Base-by-base conservation (phyloP, 1,140 invertebrate genomes). In the Pseudomyrmex cubaensis region DNA sequence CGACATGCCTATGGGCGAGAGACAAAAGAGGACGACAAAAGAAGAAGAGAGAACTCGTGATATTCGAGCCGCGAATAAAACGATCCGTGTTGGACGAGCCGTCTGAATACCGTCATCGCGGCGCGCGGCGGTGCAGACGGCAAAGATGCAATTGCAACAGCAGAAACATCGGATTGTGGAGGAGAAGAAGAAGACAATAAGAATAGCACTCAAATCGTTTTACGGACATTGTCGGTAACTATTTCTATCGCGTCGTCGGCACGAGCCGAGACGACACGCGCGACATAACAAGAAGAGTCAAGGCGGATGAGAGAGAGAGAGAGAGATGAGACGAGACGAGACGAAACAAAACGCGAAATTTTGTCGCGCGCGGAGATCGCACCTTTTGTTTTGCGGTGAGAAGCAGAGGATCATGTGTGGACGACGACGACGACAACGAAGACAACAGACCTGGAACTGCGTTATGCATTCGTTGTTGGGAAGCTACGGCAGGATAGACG, bases 181-280 rank as follows among this genome's bases (percentile, higher is more conserved):
- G 50, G 73, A 57, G 54, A 48, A 78, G 54, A 48, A 78, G 46
- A 48, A 56, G 35, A 52, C 35, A 52, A 59, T 82, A 61, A 72
- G 77, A 73, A 82, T 82, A 74, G 61, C 69, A 73, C 77, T 85
- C 69, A 75, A 82, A 85, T 85, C 78, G 84, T 64, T 83, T 85
- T 83, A 83, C 78, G 54, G 54, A 63, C 25, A 67, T 82, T 70
- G 77, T 57, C 44, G n/a, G 66, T 80, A 73, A 72, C 84, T 75
- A 82, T 85, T 85, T 82, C 84, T 61, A 75, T 73, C 64, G 57
- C 75, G 64, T 70, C 56, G 57, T n/a, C 61, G 50, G 74, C 64
- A 76, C 82, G 54, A 61, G 64, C 59, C 70, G 76, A 50, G 20
- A 70, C 64, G 76, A 80, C 20, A 61, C 66, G 70, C 66, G 64